Conservation (phyloP, 2,113 vertebrate genomes). For the Chaetorhynchus papuensis region DNA sequence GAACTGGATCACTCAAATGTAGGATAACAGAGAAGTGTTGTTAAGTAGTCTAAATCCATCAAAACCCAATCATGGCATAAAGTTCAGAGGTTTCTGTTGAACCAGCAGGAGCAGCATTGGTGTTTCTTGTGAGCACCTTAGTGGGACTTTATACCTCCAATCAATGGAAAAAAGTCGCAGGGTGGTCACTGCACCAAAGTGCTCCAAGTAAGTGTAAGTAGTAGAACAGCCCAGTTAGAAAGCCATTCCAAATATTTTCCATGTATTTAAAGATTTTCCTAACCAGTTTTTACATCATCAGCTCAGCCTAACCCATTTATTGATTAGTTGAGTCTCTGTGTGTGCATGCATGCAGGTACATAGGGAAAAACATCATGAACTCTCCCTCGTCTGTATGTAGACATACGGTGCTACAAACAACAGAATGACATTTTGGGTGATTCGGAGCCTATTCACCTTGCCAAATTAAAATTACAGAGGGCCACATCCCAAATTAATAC, state of each 20-base stretch:
- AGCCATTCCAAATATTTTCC: background rate
- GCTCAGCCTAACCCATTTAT: background rate
- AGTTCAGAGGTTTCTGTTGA: background rate
- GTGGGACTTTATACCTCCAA: background rate
- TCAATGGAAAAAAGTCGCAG: background rate
- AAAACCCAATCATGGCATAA: background rate
- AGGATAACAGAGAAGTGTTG: background rate
- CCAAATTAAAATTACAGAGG: background rate
- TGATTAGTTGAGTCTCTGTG: background rate
- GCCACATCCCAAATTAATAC: background rate
- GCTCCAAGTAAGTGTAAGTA: background rate
- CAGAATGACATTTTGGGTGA: background rate
- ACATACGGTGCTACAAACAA: background rate
- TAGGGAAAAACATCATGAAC: rapidly evolving
- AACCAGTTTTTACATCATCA: background rate
- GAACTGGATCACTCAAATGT: background rate
- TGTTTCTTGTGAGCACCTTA: background rate
- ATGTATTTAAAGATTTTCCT: background rate
- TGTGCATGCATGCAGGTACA: background rate
- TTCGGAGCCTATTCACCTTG: background rate
- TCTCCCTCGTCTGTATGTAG: background rate
- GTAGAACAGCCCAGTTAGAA: background rate
- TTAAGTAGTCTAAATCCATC: background rate
- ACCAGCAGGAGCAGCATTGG: background rate
- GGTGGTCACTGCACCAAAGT: background rate